Evolutionary conservation across 64 coral and sea anemone genomes (phyloP).

Genomic region (Montipora cactus): DNA sequence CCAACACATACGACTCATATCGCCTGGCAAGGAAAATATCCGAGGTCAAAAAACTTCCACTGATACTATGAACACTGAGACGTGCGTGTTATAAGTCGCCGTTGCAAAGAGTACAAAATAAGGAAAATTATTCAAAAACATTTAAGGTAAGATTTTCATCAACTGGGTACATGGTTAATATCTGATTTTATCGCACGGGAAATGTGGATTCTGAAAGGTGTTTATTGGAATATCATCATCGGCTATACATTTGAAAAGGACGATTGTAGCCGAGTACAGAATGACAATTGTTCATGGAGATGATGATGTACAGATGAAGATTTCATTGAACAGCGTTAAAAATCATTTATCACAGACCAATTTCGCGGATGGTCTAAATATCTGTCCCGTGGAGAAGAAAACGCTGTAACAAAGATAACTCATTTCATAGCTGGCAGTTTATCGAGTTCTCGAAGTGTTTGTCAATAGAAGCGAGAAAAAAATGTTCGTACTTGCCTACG

Average conservation of each 20-base stretch:
- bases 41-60: background rate
- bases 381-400: too few species aligned
- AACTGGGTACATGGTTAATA: slow-evolving; percentile 18
- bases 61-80: background rate
- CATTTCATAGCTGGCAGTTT: too few species aligned
- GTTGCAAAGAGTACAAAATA: background rate
- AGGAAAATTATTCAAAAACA: background rate
- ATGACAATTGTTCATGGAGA: background rate
- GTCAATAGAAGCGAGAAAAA: too few species aligned
- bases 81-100: background rate
- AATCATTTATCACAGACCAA: background rate
- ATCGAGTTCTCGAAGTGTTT: background rate
- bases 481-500: too few species aligned
- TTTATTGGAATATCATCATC: background rate
- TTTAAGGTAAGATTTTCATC: slow-evolving; percentile 35
- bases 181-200: slow-evolving; percentile 27
- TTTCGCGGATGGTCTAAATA: too few species aligned
- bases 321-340: background rate
- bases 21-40: slow-evolving; percentile 7
- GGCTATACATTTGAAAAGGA: background rate
- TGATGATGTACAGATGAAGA: background rate
- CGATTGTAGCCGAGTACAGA: background rate
- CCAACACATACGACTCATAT: background rate
- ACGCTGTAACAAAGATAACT: too few species aligned
- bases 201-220: background rate